Percentiles rank a stretch among this genome's conserved stretches.
These are phyloP conservation scores for Capricornis sumatraensis DNA, from an alignment of 2,113 vertebrate species.

Conservation along the genomic window DNA sequence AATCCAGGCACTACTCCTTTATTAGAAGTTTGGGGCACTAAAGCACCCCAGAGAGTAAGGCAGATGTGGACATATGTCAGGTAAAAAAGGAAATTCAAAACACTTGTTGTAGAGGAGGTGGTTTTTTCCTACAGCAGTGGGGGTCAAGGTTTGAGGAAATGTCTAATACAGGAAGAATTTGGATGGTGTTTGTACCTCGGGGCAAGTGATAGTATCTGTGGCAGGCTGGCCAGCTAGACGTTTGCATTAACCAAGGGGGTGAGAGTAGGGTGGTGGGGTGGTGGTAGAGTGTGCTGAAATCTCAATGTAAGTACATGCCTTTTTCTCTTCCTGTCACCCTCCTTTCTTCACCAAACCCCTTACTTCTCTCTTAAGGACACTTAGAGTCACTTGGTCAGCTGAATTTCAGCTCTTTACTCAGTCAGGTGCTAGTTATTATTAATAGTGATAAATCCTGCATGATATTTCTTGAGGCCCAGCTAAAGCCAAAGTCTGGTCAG, in stretches of 20 bases:
- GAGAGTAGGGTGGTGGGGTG: neutral
- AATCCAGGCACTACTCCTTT: neutral
- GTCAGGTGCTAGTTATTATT: slow-evolving; percentile 46
- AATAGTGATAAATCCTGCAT: slow-evolving; percentile 25
- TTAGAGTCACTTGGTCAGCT: neutral
- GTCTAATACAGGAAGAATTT: neutral
- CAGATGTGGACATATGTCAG: neutral
- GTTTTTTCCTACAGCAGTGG: neutral
- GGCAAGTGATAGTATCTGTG: neutral
- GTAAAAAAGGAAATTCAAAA: neutral
- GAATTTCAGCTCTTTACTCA: slow-evolving; percentile 47
- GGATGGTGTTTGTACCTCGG: neutral
- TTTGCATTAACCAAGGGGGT: neutral
- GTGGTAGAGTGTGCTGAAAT: neutral
- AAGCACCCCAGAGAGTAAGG: neutral
- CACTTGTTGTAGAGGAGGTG: neutral
- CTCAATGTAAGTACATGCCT: neutral
- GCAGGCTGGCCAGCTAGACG: neutral
- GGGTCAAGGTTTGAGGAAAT: neutral
- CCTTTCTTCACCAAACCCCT: neutral
- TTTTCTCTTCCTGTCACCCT: neutral
- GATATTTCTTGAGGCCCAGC: neutral
- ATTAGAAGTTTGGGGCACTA: neutral
- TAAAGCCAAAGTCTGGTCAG: neutral
- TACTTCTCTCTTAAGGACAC: neutral